phyloP scores from a whole-genome alignment of 2,888 invertebrate genomes.

The Epirrhoe alternata region DNA sequence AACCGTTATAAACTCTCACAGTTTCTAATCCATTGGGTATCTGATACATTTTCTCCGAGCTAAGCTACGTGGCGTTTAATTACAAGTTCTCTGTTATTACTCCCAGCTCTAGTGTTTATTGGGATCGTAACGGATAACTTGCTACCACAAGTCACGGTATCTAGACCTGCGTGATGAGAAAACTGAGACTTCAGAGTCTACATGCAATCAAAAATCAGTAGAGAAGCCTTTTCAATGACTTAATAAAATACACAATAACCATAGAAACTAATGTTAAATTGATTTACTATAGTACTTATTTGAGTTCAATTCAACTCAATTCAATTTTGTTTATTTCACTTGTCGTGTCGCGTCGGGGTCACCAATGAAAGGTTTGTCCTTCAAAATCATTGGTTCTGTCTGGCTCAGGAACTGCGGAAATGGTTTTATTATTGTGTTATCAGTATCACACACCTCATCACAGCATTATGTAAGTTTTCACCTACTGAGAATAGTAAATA shows the following conservation, averaged over 20 bases:
- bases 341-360: slow-evolving; percentile 5
- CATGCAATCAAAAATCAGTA: neutral
- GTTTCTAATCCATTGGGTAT: slow-evolving; percentile 40
- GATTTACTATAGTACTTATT: neutral
- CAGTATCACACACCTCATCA: neutral
- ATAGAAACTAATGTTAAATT: neutral
- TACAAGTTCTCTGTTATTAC: slow-evolving; percentile 35
- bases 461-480: neutral
- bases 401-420: neutral
- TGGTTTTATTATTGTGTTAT: neutral
- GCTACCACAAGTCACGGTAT: slow-evolving; percentile 42
- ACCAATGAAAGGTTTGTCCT: slow-evolving; percentile 6
- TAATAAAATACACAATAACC: neutral
- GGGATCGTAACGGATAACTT: slow-evolving; percentile 36
- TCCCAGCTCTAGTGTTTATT: slow-evolving; percentile 39
- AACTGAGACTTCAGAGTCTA: slow-evolving; percentile 39
- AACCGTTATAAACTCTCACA: slow-evolving; percentile 30
- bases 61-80: slow-evolving; percentile 36
- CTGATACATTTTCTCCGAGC: slow-evolving; percentile 39
- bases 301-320: too few relatives aligned
- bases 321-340: too few relatives aligned
- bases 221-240: neutral
- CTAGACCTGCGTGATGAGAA: slow-evolving; percentile 37
- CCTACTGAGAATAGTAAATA: neutral
- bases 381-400: neutral